A percentile compares a stretch with the other conserved stretches of the same genome.
Evolutionary conservation across 2,113 vertebrate genomes (phyloP).

Genomic region (Anarhynchus alexandrinus): DNA sequence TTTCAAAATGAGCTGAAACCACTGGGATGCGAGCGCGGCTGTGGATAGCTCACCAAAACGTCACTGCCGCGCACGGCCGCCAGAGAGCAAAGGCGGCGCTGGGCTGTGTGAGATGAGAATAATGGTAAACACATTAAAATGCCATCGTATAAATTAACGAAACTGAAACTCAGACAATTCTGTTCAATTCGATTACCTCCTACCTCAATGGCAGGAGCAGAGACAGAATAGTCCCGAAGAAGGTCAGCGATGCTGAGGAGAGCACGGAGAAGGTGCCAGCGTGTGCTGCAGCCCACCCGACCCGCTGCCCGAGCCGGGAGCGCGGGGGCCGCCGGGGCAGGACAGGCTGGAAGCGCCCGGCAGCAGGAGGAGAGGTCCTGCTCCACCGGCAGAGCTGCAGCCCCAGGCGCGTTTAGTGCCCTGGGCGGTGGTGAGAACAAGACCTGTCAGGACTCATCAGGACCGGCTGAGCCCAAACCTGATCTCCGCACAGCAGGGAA

Average conservation of each 20-base stretch:
- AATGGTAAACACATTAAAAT: neutral
- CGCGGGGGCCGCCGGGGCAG: too few species aligned
- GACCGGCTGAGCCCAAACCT: neutral
- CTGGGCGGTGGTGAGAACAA: neutral
- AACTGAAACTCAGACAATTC: neutral
- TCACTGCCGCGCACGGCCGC: neutral
- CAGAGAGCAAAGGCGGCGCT: neutral
- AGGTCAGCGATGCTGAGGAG: neutral
- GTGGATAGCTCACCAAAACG: neutral
- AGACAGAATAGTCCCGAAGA: neutral
- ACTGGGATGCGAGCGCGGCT: rapidly evolving
- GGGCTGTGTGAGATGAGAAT: neutral
- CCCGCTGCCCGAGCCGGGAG: neutral
- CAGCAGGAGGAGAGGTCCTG: neutral
- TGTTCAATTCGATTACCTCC: neutral
- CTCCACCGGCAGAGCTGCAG: neutral
- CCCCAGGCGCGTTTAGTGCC: neutral
- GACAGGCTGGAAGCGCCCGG: too few species aligned
- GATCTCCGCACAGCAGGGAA: rapidly evolving
- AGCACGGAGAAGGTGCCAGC: rapidly evolving
- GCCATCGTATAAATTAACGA: neutral
- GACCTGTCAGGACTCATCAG: neutral
- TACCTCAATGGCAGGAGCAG: neutral
- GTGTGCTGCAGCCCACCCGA: too few species aligned
- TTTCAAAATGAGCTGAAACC: neutral